These are phyloP conservation scores for Charaxes varanes DNA, from an alignment of 1,140 invertebrate genomes.

Conservation along the genomic window DNA sequence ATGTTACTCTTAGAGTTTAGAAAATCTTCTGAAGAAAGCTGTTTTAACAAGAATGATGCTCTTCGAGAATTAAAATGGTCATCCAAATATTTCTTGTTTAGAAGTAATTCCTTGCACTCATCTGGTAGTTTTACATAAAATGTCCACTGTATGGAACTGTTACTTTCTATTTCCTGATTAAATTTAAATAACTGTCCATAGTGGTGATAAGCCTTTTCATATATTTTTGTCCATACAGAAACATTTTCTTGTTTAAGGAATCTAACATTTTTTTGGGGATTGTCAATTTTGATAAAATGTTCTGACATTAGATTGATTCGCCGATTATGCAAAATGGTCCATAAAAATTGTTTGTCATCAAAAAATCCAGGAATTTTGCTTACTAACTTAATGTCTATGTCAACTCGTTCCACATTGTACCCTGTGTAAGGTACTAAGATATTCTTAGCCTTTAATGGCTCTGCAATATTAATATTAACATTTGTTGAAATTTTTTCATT, in stretches of 20 bases:
- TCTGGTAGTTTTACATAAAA: constrained; percentile 39
- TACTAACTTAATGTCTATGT: constrained; percentile 37
- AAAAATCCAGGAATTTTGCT: constrained; percentile 37
- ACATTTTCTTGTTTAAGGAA: constrained; percentile 22
- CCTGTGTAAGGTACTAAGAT: constrained; percentile 40
- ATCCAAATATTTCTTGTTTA: constrained; percentile 20
- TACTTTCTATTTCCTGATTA: constrained; percentile 18
- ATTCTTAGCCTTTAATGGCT: constrained; percentile 35
- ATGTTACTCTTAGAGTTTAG: constrained; percentile 33
- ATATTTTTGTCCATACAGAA: constrained; percentile 26
- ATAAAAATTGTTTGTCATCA: constrained; percentile 35
- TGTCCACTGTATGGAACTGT: constrained; percentile 17
- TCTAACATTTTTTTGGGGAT: constrained; percentile 13
- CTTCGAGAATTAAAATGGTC: constrained; percentile 25
- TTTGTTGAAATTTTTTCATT: constrained; percentile 37
- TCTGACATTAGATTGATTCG: constrained; percentile 32
- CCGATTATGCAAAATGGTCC: constrained; percentile 37
- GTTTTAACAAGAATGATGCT: constrained; percentile 24
- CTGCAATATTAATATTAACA: constrained; percentile 31
- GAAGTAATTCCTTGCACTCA: constrained; percentile 32
- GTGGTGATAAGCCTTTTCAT: constrained; percentile 21
- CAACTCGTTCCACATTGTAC: constrained; percentile 21
- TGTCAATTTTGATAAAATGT: constrained; percentile 43
- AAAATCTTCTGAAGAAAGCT: constrained; percentile 40
- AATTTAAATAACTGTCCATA: constrained; percentile 36